phyloP scores from a whole-genome alignment of 1,140 invertebrate genomes.

The Leucophenga varia region DNA sequence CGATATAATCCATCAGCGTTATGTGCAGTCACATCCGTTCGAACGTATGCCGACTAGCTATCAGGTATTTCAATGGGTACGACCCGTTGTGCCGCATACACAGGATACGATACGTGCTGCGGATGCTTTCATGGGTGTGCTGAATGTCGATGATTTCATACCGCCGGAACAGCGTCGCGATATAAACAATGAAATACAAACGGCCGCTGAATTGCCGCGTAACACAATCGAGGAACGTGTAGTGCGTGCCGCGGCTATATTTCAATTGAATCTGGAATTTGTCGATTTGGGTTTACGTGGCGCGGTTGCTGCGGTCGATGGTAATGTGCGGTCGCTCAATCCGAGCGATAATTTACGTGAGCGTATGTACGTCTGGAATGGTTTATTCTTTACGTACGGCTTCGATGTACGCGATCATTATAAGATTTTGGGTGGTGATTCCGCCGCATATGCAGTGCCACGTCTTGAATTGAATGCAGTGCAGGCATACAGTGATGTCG shows the following conservation, averaged over 20 bases:
- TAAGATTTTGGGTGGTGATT: conserved; percentile 95
- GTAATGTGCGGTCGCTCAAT: conserved; percentile 98
- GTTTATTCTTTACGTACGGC: conserved; percentile 97
- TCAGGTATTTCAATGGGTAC: conserved; percentile 88
- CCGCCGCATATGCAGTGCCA: conserved; percentile 93
- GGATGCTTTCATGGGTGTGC: too few species aligned
- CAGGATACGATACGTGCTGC: conserved; percentile 96
- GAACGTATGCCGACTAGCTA: conserved; percentile 95
- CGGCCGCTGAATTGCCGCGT: conserved; percentile 88
- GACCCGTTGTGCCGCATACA: conserved; percentile 87
- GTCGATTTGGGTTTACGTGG: conserved; percentile 92
- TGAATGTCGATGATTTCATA: too few species aligned
- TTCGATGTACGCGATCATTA: conserved; percentile 99
- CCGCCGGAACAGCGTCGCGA: conserved; percentile 95
- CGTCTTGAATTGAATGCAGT: conserved; percentile 94
- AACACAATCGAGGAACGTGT: conserved; percentile 90
- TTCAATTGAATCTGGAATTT: conserved; percentile 95
- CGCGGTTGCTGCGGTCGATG: conserved; percentile 92
- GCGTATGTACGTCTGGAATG: conserved; percentile 99
- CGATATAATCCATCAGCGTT: conserved; percentile 80
- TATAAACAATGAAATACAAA: conserved; percentile 99
- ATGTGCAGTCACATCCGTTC: conserved; percentile 89
- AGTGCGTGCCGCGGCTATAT: conserved; percentile 91
- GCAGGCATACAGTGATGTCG: conserved; percentile 88
- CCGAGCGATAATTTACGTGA: conserved; percentile 96